Evolutionary conservation across 35 echinoderm and acorn worm species (phyloP), one percentile per base, ranked within the genome.

Genomic region (Amphiura filiformis): DNA sequence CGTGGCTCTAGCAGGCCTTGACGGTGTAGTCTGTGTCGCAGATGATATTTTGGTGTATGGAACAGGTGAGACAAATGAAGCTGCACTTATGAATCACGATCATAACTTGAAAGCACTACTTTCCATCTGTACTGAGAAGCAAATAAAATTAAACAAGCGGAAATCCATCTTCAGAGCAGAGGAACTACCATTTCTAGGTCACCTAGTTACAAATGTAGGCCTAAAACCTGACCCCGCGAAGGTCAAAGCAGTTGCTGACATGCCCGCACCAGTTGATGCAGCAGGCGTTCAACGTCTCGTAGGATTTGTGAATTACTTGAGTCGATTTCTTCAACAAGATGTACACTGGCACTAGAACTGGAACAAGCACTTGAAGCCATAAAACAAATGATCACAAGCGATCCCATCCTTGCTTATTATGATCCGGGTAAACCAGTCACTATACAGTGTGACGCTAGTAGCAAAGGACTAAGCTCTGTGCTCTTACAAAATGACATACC

Each of bases 21-120:
- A 47, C 20, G 78, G 87, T 65, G 35, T 88, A 13, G 42, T 80
- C 14, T 56, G 39, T 32, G 38, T 91, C 7, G 44, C 56, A 18
- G 42, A 37, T 80, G 94, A 92, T 65, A 92, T 92, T 34, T 80
- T 96, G 23, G 90, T 96, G 1, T 89, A 76, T n/a, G 84, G 83
- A 41, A 32, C 26, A 28, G 76, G 77, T 36, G 49, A 32, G 2
- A 91, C 37, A 33, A 26, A 57, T 15, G 80, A 80, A 38, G 87
- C 70, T 38, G 80, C 85, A 22, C 77, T 75, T n/a, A 17, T 30
- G 31, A 38, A 90, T 76, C 88, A 94, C 57, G 87, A 94, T 38
- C 32, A 84, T 32, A 85, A 78, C 35, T 34, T 96, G 0, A 92
- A 37, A 75, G 80, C 38, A 2, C 82, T 96, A 0, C 86, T 96